phyloP scores from a whole-genome alignment of 2,797 vertebrate genomes.

The Clarias fuscus region DNA sequence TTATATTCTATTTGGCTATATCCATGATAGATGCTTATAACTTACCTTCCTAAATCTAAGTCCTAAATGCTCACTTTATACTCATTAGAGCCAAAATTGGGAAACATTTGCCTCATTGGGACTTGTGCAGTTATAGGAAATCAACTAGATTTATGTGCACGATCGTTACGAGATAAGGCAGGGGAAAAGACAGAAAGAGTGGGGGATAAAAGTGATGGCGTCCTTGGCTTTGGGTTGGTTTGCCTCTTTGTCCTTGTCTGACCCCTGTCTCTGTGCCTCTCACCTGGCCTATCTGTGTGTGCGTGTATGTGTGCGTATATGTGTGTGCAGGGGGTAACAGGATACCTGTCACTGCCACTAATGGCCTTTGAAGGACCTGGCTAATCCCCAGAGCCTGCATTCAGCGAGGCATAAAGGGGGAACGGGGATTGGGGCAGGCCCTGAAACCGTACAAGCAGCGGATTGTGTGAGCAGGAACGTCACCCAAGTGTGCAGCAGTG shows the following conservation, averaged over 20 bases:
- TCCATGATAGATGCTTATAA: not conserved
- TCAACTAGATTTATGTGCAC: not conserved
- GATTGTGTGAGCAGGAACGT: slow-evolving; percentile 76
- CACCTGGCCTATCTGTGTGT: slow-evolving; percentile 68
- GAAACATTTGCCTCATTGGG: not conserved
- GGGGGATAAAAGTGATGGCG: slow-evolving; percentile 40
- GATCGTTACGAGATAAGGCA: not conserved
- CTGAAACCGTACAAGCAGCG: slow-evolving; percentile 73
- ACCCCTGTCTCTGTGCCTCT: slow-evolving; percentile 81
- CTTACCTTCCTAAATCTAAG: not conserved
- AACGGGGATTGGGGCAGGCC: slow-evolving; percentile 68
- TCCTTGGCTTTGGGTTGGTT: slow-evolving; percentile 71
- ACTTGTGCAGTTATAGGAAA: not conserved
- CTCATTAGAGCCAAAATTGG: not conserved
- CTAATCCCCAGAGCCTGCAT: slow-evolving; percentile 80
- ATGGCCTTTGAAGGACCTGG: slow-evolving; percentile 83
- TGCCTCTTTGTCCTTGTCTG: slow-evolving; percentile 78
- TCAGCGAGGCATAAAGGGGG: slow-evolving; percentile 74
- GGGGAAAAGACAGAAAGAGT: slow-evolving; percentile 63
- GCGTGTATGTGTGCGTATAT: slow-evolving; percentile 61
- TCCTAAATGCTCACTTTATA: not conserved
- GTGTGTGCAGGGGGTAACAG: slow-evolving; percentile 72
- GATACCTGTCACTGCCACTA: slow-evolving; percentile 86
- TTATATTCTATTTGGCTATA: not conserved
- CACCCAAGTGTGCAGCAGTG: slow-evolving; percentile 61